Conservation (phyloP, 2,797 vertebrate species). For the Antennarius maculatus region DNA sequence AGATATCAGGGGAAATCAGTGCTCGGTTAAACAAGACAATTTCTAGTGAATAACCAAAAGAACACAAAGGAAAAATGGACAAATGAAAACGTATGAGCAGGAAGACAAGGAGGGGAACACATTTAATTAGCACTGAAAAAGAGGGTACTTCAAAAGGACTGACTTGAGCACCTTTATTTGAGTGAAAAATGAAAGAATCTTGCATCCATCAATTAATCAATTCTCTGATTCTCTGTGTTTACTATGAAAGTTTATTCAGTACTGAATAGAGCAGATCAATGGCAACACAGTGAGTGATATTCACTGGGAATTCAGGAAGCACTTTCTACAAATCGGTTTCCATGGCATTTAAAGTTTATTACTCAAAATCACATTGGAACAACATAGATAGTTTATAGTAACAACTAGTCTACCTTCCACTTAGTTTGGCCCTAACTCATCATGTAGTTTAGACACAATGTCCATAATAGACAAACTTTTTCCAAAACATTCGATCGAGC, state of each 20-base stretch:
- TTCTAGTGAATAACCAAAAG: slow-evolving; percentile 29
- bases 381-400: background rate
- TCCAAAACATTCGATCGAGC: too few relatives aligned
- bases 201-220: slow-evolving; percentile 20
- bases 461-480: too few relatives aligned
- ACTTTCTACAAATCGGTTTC: background rate
- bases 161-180: slow-evolving; percentile 40
- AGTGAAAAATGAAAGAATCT: slow-evolving; percentile 27
- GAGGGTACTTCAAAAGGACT: slow-evolving; percentile 10
- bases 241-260: background rate
- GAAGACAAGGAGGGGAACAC: background rate
- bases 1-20: slow-evolving; percentile 35
- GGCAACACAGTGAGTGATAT: slow-evolving; percentile 33
- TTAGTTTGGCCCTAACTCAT: too few relatives aligned
- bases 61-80: slow-evolving; percentile 10
- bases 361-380: too few relatives aligned
- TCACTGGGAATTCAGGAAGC: background rate
- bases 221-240: slow-evolving; percentile 14
- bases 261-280: slow-evolving; percentile 33
- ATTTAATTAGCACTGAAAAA: slow-evolving; percentile 6
- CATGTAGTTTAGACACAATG: too few relatives aligned
- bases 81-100: slow-evolving; percentile 18
- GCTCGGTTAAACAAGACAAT: slow-evolving; percentile 36
- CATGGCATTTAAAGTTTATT: slow-evolving; percentile 1
- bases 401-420: too few relatives aligned